Evolutionary conservation across 2,797 vertebrate genomes (phyloP).

Genomic region (Huso huso): DNA sequence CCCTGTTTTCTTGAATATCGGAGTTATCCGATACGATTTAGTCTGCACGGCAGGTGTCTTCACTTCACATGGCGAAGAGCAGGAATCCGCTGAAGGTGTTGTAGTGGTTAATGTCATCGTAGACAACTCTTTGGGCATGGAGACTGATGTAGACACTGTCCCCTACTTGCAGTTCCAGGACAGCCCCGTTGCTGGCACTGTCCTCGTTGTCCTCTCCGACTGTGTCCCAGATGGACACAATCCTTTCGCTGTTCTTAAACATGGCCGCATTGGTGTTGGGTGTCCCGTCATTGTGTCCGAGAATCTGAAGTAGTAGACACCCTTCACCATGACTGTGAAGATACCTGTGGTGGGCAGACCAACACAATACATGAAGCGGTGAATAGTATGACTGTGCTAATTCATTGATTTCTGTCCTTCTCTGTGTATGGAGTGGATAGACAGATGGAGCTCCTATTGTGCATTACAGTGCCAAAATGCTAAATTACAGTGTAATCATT

Average conservation of each 20-base stretch:
- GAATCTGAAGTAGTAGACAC: not conserved
- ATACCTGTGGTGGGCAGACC: not conserved
- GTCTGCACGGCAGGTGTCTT: too few species aligned
- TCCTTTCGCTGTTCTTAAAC: not conserved
- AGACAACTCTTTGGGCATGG: not conserved
- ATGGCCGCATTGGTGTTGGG: not conserved
- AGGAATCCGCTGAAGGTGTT: conserved; percentile 7
- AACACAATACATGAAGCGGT: too few species aligned
- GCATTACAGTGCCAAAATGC: too few species aligned
- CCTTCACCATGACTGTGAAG: not conserved
- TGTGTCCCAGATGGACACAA: not conserved
- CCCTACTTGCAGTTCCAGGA: not conserved
- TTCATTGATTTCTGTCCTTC: too few species aligned
- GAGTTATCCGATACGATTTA: too few species aligned
- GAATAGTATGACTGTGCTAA: too few species aligned
- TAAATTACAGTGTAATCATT: too few species aligned
- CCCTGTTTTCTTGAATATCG: too few species aligned
- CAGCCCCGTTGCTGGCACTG: not conserved
- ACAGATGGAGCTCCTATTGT: too few species aligned
- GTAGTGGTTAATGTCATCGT: conserved; percentile 5
- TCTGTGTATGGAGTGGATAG: too few species aligned
- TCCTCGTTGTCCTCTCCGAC: not conserved
- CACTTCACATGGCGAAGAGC: not conserved
- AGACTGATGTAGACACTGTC: not conserved
- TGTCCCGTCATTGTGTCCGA: not conserved